Conservation (phyloP, 2,888 invertebrate species). For the Artemia sp. region DNA sequence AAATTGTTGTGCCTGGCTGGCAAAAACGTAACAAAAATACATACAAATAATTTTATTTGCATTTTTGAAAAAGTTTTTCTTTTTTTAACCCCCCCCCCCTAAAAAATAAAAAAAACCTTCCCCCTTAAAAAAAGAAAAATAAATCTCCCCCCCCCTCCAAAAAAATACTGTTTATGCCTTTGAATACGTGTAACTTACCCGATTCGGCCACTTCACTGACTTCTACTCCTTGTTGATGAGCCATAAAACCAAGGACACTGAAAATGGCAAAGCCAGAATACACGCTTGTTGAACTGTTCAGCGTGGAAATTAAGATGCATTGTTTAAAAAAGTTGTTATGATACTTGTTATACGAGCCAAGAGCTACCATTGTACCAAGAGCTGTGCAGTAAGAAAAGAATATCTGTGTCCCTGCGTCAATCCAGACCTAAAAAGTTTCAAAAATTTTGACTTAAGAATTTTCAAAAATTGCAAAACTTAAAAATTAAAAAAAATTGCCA, state of each 20-base stretch:
- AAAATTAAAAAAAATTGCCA: no score
- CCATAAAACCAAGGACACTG: constrained; percentile 55
- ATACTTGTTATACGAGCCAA: constrained; percentile 88
- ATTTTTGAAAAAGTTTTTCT: no score
- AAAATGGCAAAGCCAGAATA: constrained; percentile 93
- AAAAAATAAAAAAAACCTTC: not conserved
- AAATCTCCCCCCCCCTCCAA: not conserved
- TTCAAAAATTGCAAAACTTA: no score
- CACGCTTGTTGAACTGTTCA: constrained; percentile 87
- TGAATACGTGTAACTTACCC: not conserved
- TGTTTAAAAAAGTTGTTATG: constrained; percentile 92
- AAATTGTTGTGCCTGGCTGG: no score
- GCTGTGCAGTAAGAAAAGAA: constrained; percentile 90
- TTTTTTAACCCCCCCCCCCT: not conserved
- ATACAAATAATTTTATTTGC: no score
- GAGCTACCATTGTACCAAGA: constrained; percentile 88
- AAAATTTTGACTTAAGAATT: not conserved
- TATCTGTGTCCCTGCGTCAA: constrained; percentile 93
- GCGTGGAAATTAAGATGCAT: constrained; percentile 75
- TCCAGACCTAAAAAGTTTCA: constrained; percentile 47
- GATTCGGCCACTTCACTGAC: constrained; percentile 5
- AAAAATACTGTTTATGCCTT: not conserved
- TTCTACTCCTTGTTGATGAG: not conserved
- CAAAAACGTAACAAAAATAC: no score
- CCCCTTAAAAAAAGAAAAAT: not conserved